Conservation (phyloP, 1,140 invertebrate species). For the Atopsyche davidsoni region DNA sequence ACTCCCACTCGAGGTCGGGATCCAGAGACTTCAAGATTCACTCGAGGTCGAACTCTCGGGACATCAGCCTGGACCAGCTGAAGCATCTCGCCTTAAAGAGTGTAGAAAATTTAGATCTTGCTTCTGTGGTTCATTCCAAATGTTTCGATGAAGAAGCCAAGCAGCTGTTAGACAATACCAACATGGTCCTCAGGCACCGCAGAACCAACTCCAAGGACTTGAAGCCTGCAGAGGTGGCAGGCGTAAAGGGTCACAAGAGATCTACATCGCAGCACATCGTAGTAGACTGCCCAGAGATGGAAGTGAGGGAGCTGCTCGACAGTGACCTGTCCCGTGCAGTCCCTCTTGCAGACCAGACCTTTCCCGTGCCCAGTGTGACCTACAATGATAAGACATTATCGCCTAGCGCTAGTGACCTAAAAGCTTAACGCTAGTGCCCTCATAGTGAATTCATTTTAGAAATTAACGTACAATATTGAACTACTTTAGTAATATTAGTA, state of each 20-base stretch:
- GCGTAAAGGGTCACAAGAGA: conserved; percentile 37
- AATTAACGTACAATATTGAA: too few species aligned
- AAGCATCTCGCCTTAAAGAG: conserved; percentile 42
- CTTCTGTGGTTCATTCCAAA: conserved; percentile 37
- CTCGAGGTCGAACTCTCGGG: conserved; percentile 39
- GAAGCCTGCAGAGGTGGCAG: conserved; percentile 34
- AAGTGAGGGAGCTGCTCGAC: conserved; percentile 38
- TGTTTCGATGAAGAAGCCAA: conserved; percentile 45
- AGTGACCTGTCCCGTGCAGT: conserved; percentile 32
- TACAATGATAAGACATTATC: conserved; percentile 28
- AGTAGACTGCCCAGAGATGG: conserved; percentile 32
- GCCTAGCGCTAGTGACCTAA: conserved; percentile 21
- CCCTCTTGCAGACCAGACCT: conserved; percentile 33
- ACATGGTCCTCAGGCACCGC: conserved; percentile 50
- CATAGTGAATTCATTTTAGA: conserved; percentile 18
- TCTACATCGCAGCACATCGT: conserved; percentile 45
- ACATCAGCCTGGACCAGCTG: conserved; percentile 42
- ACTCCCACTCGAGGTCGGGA: conserved; percentile 34
- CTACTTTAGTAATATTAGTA: too few species aligned
- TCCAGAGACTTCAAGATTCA: conserved; percentile 40
- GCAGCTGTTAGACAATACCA: conserved; percentile 40
- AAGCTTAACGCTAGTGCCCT: conserved; percentile 24
- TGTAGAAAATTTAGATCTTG: conserved; percentile 45
- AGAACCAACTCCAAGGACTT: conserved; percentile 52
- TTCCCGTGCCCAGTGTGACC: conserved; percentile 24